phyloP scores from a whole-genome alignment of 2,113 vertebrate species.

The Podilymbus podiceps region DNA sequence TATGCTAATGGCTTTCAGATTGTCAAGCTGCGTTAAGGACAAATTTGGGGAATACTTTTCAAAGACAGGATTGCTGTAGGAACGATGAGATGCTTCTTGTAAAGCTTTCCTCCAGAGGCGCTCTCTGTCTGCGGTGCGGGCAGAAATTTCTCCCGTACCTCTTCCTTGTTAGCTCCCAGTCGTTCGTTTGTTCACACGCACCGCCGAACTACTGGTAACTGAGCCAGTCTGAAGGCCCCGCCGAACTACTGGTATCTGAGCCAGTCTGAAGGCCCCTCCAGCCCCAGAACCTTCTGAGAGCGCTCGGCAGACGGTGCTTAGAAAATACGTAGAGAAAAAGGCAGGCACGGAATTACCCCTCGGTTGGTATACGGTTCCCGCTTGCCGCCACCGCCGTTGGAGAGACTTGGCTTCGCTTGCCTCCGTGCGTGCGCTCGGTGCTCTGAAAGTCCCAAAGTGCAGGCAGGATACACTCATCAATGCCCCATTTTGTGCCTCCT shows the following conservation, averaged over 20 bases:
- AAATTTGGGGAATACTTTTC: not conserved
- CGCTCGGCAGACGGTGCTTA: not conserved
- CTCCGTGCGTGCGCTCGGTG: accelerated
- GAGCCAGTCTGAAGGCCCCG: accelerated
- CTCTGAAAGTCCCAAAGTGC: not conserved
- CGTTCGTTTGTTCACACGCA: accelerated
- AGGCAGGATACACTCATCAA: not conserved
- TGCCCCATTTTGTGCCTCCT: not conserved
- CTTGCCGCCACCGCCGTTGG: accelerated
- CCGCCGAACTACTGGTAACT: not conserved
- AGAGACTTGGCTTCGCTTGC: not conserved
- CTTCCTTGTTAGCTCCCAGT: not conserved
- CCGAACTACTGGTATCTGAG: not conserved
- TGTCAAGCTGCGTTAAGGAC: not conserved
- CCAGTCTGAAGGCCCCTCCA: not conserved
- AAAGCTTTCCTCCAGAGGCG: not conserved
- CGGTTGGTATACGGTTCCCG: accelerated
- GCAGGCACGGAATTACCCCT: accelerated
- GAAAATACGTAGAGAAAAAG: not conserved
- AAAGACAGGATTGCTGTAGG: not conserved
- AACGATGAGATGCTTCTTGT: not conserved
- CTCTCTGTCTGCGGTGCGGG: accelerated
- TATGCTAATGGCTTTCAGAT: not conserved
- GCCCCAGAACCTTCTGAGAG: not conserved
- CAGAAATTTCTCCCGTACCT: not conserved